Base-by-base conservation (phyloP, 2,888 invertebrate species). In the Lagria hirta region DNA sequence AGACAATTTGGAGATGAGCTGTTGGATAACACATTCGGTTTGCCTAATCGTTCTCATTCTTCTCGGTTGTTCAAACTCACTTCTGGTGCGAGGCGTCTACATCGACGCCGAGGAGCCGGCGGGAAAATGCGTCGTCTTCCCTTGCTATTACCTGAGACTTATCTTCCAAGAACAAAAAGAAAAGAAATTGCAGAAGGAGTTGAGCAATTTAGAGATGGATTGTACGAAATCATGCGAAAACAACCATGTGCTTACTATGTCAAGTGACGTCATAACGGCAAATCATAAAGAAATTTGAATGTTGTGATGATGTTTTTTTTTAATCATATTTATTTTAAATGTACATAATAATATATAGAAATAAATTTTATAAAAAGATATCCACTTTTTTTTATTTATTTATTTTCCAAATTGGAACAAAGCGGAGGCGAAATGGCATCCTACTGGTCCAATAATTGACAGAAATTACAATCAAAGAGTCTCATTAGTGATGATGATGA, bases 51-150 rank as follows among this genome's bases (percentile, higher is more conserved):
- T 89, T 21, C 78, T 91, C 34, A 82, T 89, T 34, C 78, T 90
- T 4, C 75, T 92, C 36, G 89, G 90, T 65, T 90, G 90, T 64
- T 86, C 90, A 57, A 92, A 93, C 72, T 88, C 91, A 0, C 78
- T 92, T 35, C 76, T 92, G 48, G 91, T 91, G 2, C 79, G 91
- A 26, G 93, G 92, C 0, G 89, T 92, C 1, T 89, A 87, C 70
- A 88, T 91, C 36, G 92, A 92, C 69, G 91, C 86, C 0, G 89
- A 90, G 59, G 89, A 89, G 56, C 82, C 84, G 0, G 85, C 83
- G 1, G 88, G 88, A 8, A 83, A 88, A 58, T 88, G 90, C 64
- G 87, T 90, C 1, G 83, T 86, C 33, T 86, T 91, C 68, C 88
- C 90, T 2, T 88, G 88, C 63, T 86, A 87, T 63, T 92, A 90